Evolutionary conservation across 2,888 invertebrate species (phyloP).

Genomic region (Temnothorax ravouxi): DNA sequence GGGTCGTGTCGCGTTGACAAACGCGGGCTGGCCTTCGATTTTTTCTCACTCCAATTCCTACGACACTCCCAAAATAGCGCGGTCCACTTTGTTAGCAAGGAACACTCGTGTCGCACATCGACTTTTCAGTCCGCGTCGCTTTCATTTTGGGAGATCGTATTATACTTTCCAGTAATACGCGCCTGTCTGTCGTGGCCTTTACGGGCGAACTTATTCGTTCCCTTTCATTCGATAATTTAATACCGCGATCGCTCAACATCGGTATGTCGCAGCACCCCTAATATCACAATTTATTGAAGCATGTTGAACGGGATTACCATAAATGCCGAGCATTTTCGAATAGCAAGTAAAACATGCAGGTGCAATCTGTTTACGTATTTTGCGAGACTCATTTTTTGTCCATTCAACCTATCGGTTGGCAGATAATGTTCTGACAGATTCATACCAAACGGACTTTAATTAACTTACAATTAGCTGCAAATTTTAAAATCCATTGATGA

Average conservation of each 20-base stretch:
- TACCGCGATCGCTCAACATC: conserved; percentile 62
- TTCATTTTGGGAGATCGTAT: conserved; percentile 18
- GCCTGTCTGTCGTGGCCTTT: conserved; percentile 17
- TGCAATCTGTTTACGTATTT: conserved; percentile 12
- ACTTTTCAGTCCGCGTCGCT: conserved; percentile 18
- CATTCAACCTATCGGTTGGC: not conserved
- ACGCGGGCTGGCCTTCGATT: conserved; percentile 34
- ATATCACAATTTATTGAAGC: conserved; percentile 54
- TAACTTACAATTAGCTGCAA: not conserved
- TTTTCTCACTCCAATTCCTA: conserved; percentile 65
- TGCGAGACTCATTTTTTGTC: not conserved
- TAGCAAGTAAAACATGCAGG: conserved; percentile 11
- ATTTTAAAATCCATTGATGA: not conserved
- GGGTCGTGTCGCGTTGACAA: conserved; percentile 6
- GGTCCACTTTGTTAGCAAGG: conserved; percentile 37
- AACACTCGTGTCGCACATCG: conserved; percentile 16
- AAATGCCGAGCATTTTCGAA: conserved; percentile 48
- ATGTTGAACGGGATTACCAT: conserved; percentile 55
- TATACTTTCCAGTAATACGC: conserved; percentile 8
- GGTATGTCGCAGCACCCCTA: conserved; percentile 36
- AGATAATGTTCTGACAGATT: conserved; percentile 17
- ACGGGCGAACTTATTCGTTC: conserved; percentile 34
- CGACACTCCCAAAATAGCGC: conserved; percentile 24
- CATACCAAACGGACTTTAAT: not conserved
- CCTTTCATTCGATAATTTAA: conserved; percentile 67